Evolutionary conservation across 2,113 vertebrate species (phyloP).

Genomic region (Copsychus sechellarum): DNA sequence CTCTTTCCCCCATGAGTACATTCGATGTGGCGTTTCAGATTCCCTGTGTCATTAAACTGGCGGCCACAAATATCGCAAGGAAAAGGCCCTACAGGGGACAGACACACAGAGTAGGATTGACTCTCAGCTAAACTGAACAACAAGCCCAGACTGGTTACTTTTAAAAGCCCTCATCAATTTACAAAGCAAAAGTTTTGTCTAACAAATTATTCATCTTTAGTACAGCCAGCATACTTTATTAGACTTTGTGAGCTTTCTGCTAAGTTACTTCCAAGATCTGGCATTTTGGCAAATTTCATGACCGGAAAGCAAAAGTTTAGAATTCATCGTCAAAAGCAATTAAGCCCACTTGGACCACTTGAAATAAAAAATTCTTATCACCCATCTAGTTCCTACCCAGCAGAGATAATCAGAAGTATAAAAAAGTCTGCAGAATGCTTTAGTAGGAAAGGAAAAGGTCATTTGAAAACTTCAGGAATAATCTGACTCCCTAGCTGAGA

Average conservation of each 20-base stretch:
- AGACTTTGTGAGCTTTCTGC: background rate
- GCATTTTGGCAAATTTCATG: background rate
- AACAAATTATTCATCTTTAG: background rate
- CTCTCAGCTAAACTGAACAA: background rate
- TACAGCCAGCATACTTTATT: background rate
- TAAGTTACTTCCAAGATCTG: background rate
- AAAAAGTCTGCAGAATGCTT: background rate
- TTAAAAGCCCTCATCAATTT: background rate
- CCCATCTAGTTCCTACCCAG: background rate
- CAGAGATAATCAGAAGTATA: background rate
- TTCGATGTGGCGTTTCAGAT: conserved; percentile 94
- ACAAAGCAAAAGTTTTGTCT: background rate
- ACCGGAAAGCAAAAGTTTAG: background rate
- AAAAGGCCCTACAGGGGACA: conserved; percentile 84
- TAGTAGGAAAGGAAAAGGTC: background rate
- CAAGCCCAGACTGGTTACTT: background rate
- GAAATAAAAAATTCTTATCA: background rate
- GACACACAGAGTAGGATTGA: background rate
- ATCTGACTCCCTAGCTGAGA: background rate
- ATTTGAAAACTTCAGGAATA: background rate
- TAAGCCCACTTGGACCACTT: background rate
- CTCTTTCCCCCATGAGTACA: conserved; percentile 97
- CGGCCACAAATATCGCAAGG: conserved; percentile 97
- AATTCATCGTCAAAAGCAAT: background rate
- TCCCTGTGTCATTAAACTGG: conserved; percentile 96